These are phyloP conservation scores for Mycetomoellerius zeteki DNA, from an alignment of 1,140 invertebrate genomes.

Conservation along the genomic window DNA sequence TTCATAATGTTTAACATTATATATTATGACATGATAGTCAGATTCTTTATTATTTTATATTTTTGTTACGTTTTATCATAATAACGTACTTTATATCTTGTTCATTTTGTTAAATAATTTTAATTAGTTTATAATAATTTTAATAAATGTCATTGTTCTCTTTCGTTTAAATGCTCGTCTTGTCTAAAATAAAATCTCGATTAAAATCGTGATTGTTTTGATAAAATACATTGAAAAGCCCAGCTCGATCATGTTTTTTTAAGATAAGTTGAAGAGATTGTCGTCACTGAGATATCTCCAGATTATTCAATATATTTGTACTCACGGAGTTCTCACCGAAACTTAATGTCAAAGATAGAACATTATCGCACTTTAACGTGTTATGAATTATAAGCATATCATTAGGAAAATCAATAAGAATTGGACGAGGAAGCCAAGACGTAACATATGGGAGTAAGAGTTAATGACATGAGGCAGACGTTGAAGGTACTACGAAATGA, in stretches of 20 bases:
- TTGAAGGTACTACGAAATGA: constrained; percentile 7
- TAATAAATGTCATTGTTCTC: background rate
- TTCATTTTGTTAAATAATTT: background rate
- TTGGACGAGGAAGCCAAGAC: background rate
- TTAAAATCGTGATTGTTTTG: background rate
- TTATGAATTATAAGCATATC: constrained; percentile 31
- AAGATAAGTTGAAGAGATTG: background rate
- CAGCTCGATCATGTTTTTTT: constrained; percentile 11
- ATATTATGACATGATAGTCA: background rate
- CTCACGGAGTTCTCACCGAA: background rate
- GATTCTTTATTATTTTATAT: constrained; percentile 22
- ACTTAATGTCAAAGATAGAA: background rate
- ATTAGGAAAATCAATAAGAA: constrained; percentile 38
- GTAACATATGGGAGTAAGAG: background rate
- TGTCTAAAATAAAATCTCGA: background rate
- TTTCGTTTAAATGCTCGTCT: background rate
- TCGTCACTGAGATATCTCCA: background rate
- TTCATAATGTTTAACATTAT: background rate
- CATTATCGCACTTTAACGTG: constrained; percentile 38
- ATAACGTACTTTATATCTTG: background rate
- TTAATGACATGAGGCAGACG: background rate
- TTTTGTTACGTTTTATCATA: background rate
- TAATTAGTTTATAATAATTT: background rate
- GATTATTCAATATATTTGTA: constrained; percentile 5
- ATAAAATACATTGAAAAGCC: background rate